These are phyloP conservation scores for Parnassius smintheus DNA, from an alignment of 2,888 invertebrate genomes.

Conservation along the genomic window DNA sequence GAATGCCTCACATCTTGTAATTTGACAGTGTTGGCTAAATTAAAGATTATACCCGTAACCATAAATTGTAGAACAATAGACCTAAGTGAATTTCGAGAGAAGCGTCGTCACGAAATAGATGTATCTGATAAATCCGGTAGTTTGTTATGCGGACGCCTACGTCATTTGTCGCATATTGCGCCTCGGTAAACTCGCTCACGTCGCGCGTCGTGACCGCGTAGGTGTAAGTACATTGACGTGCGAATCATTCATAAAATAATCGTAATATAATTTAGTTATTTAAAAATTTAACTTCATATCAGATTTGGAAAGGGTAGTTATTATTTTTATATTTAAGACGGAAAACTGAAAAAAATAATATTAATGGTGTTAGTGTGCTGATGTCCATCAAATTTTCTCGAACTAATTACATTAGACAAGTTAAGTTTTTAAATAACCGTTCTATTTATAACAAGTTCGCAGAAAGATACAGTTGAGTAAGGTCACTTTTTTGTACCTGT, in stretches of 20 bases:
- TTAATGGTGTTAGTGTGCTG: no score
- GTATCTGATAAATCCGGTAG: constrained; percentile 76
- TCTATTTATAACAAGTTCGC: no score
- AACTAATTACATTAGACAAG: background rate
- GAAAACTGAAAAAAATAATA: no score
- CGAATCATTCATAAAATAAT: constrained; percentile 8
- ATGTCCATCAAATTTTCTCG: constrained; percentile 6
- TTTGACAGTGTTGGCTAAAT: no score
- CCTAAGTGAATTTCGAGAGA: constrained; percentile 43
- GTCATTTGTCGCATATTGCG: constrained; percentile 66
- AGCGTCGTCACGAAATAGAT: constrained; percentile 68
- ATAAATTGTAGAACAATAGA: constrained; percentile 44
- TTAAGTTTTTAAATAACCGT: no score
- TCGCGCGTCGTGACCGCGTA: constrained; percentile 66
- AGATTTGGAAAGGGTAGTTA: no score
- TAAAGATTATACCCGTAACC: constrained; percentile 1
- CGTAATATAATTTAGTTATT: no score
- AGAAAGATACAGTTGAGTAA: no score
- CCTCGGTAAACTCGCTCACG: constrained; percentile 35
- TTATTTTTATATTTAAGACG: no score
- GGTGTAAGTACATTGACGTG: constrained; percentile 47
- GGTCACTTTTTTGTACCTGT: no score
- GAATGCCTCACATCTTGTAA: no score
- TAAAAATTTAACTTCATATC: no score
- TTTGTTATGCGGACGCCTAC: constrained; percentile 66